A percentile compares a stretch with the other conserved stretches of the same genome.
phyloP scores from a whole-genome alignment of 2,888 invertebrate species.

The Graphium colonna region DNA sequence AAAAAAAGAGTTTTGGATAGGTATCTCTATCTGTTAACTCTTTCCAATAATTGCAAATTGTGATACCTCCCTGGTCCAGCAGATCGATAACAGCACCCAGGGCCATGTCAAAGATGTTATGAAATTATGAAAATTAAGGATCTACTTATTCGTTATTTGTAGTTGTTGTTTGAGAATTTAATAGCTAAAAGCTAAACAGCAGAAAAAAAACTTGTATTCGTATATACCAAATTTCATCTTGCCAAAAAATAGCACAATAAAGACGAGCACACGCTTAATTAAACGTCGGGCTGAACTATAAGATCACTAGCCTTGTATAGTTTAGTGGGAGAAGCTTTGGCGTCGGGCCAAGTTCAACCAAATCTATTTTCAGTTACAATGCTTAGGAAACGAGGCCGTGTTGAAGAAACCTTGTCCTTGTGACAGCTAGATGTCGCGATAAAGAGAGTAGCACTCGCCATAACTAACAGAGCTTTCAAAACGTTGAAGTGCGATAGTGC shows the following conservation, averaged over 20 bases:
- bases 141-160: too few relatives aligned
- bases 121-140: too few relatives aligned
- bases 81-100: too few relatives aligned
- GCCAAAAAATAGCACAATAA: slow-evolving; percentile 5
- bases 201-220: too few relatives aligned
- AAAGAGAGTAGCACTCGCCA: slow-evolving; percentile 22
- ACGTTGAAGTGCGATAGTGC: slow-evolving; percentile 13
- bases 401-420: slow-evolving; percentile 25
- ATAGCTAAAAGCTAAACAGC: too few relatives aligned
- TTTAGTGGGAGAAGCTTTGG: slow-evolving; percentile 13
- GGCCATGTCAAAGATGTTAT: too few relatives aligned
- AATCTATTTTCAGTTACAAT: slow-evolving; percentile 26
- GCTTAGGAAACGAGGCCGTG: slow-evolving; percentile 24
- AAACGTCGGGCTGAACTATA: slow-evolving; percentile 15
- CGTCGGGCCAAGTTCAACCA: slow-evolving; percentile 23
- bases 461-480: slow-evolving; percentile 18
- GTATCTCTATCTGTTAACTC: too few relatives aligned
- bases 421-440: slow-evolving; percentile 23
- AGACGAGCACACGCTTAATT: slow-evolving; percentile 16
- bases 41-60: too few relatives aligned
- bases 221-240: too few relatives aligned
- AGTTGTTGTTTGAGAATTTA: too few relatives aligned
- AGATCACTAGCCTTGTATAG: slow-evolving; percentile 16
- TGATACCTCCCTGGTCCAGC: too few relatives aligned
- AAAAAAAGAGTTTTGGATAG: too few relatives aligned